phyloP scores from a whole-genome alignment of 2,113 vertebrate species.

The Phoenicopterus ruber region DNA sequence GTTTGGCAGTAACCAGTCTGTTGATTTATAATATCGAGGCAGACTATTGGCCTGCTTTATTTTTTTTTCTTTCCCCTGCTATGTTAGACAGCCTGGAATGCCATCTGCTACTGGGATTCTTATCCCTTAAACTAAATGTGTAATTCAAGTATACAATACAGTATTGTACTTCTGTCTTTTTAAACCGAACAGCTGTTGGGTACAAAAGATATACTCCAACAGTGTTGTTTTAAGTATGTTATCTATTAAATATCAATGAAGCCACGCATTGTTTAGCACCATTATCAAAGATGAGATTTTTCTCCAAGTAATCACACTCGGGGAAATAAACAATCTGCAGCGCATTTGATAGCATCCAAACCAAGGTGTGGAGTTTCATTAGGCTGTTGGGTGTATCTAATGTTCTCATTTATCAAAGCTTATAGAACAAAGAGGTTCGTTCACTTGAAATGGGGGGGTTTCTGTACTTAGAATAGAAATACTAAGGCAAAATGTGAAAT shows the following conservation, averaged over 20 bases:
- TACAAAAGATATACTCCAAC: slow-evolving; percentile 41
- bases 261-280: slow-evolving; percentile 25
- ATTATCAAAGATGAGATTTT: slow-evolving; percentile 31
- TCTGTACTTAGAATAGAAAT: slow-evolving; percentile 14
- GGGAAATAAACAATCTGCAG: slow-evolving; percentile 58
- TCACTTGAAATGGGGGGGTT: neutral
- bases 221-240: slow-evolving; percentile 54
- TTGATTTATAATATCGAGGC: slow-evolving; percentile 50
- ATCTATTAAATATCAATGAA: slow-evolving; percentile 71
- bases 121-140: slow-evolving; percentile 69
- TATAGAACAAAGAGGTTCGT: neutral
- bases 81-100: slow-evolving; percentile 56
- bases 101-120: slow-evolving; percentile 71
- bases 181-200: slow-evolving; percentile 62
- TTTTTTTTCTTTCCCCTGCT: neutral
- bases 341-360: slow-evolving; percentile 18
- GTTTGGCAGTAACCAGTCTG: slow-evolving; percentile 36
- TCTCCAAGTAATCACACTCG: slow-evolving; percentile 31
- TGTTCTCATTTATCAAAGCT: slow-evolving; percentile 53
- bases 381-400: slow-evolving; percentile 3
- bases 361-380: slow-evolving; percentile 43
- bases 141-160: slow-evolving; percentile 56
- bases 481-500: neutral
- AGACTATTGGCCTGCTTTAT: slow-evolving; percentile 27
- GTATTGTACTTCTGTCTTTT: slow-evolving; percentile 64